phyloP scores from a whole-genome alignment of 2,113 vertebrate species.

The Aspidoscelis tigris region DNA sequence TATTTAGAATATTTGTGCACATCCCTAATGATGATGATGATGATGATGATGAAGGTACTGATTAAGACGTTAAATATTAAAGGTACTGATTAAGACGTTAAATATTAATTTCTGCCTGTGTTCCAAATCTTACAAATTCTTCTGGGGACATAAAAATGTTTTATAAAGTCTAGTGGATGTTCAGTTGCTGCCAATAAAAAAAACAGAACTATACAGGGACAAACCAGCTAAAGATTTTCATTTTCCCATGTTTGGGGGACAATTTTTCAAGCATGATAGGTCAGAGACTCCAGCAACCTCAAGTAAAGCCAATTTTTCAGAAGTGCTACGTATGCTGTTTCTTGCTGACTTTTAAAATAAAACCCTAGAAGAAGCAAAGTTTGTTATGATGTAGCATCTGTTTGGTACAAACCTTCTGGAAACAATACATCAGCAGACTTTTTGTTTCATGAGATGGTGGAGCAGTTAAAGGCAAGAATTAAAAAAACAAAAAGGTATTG shows the following conservation, averaged over 20 bases:
- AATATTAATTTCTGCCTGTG: neutral
- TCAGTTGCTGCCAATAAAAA: neutral
- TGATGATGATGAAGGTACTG: no score
- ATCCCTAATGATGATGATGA: no score
- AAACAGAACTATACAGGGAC: neutral
- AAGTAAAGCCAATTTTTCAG: conserved; percentile 37
- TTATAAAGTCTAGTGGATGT: neutral
- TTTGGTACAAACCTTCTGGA: conserved; percentile 46
- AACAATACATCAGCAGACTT: conserved; percentile 50
- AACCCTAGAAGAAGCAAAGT: conserved; percentile 29
- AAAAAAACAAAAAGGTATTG: conserved; percentile 35
- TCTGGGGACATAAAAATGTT: neutral
- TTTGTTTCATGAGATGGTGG: conserved; percentile 15
- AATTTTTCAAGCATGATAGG: conserved; percentile 11
- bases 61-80: no score
- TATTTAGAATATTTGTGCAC: no score
- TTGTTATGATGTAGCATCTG: conserved; percentile 13
- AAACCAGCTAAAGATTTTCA: neutral
- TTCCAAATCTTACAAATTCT: neutral
- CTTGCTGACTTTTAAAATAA: conserved; percentile 40
- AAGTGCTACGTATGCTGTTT: conserved; percentile 19
- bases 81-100: no score
- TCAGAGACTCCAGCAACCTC: neutral
- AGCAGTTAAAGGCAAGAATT: conserved; percentile 39
- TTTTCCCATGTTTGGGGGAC: conserved; percentile 17